A percentile compares a stretch with the other conserved stretches of the same genome.
Conservation (phyloP, 2,113 vertebrate genomes). For the Laterallus jamaicensis region DNA sequence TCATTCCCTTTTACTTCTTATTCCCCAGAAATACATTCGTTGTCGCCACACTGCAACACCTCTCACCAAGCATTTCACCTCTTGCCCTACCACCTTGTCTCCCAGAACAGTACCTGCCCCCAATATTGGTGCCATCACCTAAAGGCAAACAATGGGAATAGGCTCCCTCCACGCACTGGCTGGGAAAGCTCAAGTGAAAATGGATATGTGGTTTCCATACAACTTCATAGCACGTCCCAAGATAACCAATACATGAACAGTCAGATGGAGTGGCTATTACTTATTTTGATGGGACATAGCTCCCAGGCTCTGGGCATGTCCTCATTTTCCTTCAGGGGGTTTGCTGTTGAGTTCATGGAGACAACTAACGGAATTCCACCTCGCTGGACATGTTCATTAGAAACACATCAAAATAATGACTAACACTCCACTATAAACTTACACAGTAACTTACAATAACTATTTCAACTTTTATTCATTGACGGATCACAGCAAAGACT, state of each 20-base stretch:
- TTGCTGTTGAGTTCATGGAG: background rate
- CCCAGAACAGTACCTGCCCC: background rate
- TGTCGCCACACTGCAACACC: background rate
- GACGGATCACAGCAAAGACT: background rate
- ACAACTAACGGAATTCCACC: background rate
- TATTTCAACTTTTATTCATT: background rate
- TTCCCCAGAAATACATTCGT: background rate
- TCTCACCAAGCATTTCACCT: background rate
- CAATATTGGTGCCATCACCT: background rate
- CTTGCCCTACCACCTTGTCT: background rate
- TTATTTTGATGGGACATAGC: background rate
- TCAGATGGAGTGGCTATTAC: background rate
- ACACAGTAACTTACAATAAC: background rate
- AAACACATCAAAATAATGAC: background rate
- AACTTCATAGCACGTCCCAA: background rate
- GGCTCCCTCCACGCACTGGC: accelerated
- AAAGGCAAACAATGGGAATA: background rate
- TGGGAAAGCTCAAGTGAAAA: background rate
- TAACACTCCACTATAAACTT: background rate
- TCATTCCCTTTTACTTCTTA: background rate
- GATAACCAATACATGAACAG: background rate
- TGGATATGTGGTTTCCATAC: background rate
- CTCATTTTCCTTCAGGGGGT: background rate
- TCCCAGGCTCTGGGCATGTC: background rate
- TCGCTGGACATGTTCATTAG: background rate